These are phyloP conservation scores for Sus cebifrons DNA, from an alignment of 2,797 vertebrate genomes.

Conservation along the genomic window DNA sequence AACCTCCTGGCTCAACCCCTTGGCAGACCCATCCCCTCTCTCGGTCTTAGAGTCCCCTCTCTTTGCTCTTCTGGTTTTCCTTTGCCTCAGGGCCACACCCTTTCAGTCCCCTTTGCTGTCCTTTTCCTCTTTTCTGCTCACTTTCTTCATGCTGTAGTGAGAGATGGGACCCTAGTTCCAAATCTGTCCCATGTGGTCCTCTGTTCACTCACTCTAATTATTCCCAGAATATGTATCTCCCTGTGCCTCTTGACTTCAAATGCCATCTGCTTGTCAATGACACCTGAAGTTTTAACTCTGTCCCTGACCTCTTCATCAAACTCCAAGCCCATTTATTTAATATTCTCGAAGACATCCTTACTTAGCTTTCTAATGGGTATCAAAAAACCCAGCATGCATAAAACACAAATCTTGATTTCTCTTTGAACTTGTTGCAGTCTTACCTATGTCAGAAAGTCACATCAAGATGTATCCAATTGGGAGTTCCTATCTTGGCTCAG, in stretches of 20 bases:
- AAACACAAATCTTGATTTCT: slow-evolving; percentile 30
- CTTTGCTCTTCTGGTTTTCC: neutral
- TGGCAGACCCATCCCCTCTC: neutral
- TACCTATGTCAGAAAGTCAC: neutral
- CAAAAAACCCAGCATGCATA: neutral
- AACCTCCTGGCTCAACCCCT: neutral
- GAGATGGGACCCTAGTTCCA: too few species aligned
- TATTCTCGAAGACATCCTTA: neutral
- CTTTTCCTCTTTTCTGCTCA: neutral
- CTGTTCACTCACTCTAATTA: neutral
- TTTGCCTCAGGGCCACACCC: neutral
- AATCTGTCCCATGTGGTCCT: neutral
- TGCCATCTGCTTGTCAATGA: neutral
- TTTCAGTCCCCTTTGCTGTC: neutral
- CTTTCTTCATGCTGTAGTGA: neutral
- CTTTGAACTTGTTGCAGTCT: neutral
- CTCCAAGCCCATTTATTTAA: slow-evolving; percentile 4
- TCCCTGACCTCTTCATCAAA: neutral
- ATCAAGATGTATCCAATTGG: neutral
- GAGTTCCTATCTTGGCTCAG: too few species aligned
- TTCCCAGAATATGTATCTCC: neutral
- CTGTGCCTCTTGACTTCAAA: neutral
- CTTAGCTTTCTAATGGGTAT: slow-evolving; percentile 15
- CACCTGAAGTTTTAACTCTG: neutral
- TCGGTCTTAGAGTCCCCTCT: neutral